Conservation (phyloP, 2,113 vertebrate species). For the Phocoena sinus region DNA sequence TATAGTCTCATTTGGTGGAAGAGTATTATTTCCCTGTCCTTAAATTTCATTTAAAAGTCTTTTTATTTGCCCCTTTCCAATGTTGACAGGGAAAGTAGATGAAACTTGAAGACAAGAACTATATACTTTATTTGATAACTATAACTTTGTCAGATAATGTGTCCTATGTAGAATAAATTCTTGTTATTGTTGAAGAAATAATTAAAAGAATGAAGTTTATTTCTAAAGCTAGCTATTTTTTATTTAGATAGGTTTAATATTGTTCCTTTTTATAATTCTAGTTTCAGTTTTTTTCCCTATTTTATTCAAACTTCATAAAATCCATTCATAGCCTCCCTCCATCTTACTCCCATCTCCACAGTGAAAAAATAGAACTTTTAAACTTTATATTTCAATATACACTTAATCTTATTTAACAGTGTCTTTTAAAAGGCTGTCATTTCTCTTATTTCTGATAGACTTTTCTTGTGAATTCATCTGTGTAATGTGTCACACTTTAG, state of each 20-base stretch:
- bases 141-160: not conserved
- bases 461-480: not conserved
- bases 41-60: not conserved
- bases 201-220: not conserved
- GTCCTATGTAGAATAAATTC: not conserved
- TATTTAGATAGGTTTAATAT: not conserved
- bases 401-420: not conserved
- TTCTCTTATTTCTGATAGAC: not conserved
- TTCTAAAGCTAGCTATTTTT: not conserved
- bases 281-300: not conserved
- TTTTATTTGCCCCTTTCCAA: not conserved
- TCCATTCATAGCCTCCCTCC: not conserved
- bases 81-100: not conserved
- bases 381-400: not conserved
- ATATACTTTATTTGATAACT: not conserved
- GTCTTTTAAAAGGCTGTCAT: not conserved
- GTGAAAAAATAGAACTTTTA: not conserved
- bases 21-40: not conserved
- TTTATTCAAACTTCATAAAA: not conserved
- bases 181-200: not conserved
- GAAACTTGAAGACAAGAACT: not conserved
- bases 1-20: not conserved
- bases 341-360: not conserved
- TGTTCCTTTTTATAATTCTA: not conserved
- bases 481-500: not conserved